phyloP scores from a whole-genome alignment of 1,140 invertebrate genomes.

The Andricus grossulariae region DNA sequence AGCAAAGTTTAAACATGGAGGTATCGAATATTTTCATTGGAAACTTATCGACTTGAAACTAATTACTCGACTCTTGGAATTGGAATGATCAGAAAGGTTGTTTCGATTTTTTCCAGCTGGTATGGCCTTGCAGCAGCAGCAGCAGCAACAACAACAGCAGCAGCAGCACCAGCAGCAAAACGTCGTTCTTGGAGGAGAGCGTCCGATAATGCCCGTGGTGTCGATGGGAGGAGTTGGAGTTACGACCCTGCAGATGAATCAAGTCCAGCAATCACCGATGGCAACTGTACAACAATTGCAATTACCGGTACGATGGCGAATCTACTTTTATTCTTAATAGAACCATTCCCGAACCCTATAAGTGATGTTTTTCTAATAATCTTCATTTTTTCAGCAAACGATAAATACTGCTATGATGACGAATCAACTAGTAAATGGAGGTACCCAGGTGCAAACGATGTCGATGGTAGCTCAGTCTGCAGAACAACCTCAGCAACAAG shows the following conservation, averaged over 20 bases:
- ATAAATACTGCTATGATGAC: conserved; percentile 67
- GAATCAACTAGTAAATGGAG: conserved; percentile 69
- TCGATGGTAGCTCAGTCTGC: conserved; percentile 60
- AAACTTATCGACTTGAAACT: not conserved
- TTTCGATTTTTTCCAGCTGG: conserved; percentile 53
- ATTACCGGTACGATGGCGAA: conserved; percentile 64
- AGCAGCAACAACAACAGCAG: conserved; percentile 53
- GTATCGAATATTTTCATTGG: not conserved
- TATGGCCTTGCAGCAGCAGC: conserved; percentile 73
- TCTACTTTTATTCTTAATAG: conserved; percentile 33
- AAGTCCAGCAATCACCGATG: conserved; percentile 71
- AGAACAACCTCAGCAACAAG: conserved; percentile 60
- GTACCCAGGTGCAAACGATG: conserved; percentile 61
- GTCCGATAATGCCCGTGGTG: conserved; percentile 78
- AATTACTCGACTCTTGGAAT: no score
- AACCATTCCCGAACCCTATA: conserved; percentile 1
- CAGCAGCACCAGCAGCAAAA: conserved; percentile 69
- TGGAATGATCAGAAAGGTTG: conserved; percentile 19
- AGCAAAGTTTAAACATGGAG: no score
- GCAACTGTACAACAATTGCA: conserved; percentile 75
- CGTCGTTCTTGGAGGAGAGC: conserved; percentile 71
- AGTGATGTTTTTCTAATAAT: conserved; percentile 1
- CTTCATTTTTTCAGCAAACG: conserved; percentile 47
- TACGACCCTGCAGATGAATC: conserved; percentile 68
- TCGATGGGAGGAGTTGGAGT: conserved; percentile 73